A percentile compares a stretch with the other conserved stretches of the same genome.
Conservation (phyloP, 2,113 vertebrate genomes). For the Myiagra hebetior region DNA sequence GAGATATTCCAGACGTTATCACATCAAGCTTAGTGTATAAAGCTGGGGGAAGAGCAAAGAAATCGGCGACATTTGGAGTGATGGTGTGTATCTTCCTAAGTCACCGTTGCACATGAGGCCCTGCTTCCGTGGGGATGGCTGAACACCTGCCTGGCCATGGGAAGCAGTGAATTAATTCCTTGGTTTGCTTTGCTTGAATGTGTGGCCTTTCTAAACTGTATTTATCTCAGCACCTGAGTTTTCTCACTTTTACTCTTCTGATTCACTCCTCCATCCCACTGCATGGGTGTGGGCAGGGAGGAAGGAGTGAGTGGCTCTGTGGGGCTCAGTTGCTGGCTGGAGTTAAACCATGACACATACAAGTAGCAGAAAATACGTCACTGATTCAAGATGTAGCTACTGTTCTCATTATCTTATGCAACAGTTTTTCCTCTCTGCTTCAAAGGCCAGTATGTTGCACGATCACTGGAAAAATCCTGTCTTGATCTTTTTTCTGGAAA, state of each 20-base stretch:
- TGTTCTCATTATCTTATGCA: neutral
- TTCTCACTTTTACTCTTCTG: neutral
- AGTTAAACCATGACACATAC: neutral
- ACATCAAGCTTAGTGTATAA: neutral
- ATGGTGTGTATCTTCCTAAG: neutral
- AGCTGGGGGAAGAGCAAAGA: neutral
- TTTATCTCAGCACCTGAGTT: neutral
- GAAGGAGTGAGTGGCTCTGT: neutral
- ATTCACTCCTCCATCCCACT: neutral
- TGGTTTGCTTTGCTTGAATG: neutral
- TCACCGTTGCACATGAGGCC: fast-evolving
- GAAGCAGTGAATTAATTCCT: neutral
- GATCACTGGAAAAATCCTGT: neutral
- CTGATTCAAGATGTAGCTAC: neutral
- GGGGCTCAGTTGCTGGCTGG: neutral
- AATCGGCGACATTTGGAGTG: neutral
- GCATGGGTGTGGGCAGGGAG: fast-evolving
- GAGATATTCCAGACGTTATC: neutral
- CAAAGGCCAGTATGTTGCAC: neutral
- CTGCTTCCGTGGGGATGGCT: fast-evolving
- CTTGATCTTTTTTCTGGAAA: neutral
- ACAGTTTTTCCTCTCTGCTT: neutral
- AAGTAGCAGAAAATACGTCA: neutral
- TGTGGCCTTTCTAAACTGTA: neutral
- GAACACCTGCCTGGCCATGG: neutral